phyloP scores from a whole-genome alignment of 1,140 invertebrate genomes.

The Idris sp. region DNA sequence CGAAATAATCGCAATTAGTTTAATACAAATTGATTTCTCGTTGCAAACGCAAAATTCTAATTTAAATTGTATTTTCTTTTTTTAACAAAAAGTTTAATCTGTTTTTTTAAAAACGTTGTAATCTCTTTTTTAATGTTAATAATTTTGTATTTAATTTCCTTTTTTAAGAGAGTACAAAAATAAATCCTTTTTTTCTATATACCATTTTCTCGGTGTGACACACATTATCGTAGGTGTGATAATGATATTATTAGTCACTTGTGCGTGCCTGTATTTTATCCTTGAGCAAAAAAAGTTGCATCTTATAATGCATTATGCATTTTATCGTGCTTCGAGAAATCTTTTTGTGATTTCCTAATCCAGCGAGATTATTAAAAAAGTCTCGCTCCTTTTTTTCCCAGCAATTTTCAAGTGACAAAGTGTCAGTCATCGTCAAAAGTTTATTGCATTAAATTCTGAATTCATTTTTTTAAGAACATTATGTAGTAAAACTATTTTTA shows the following conservation, averaged over 20 bases:
- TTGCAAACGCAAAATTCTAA: conserved; percentile 1
- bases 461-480: too few species aligned
- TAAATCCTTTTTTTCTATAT: too few species aligned
- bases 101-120: too few species aligned
- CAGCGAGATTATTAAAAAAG: conserved; percentile 12
- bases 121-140: too few species aligned
- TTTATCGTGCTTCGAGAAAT: conserved; percentile 18
- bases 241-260: conserved; percentile 65
- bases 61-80: too few species aligned
- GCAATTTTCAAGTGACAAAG: conserved; percentile 14
- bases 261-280: conserved; percentile 56
- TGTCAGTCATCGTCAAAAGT: conserved; percentile 50
- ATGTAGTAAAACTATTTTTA: too few species aligned
- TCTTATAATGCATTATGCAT: conserved; percentile 50
- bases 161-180: too few species aligned
- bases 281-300: conserved; percentile 48
- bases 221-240: conserved; percentile 62
- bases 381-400: background rate
- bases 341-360: conserved; percentile 53
- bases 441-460: too few species aligned
- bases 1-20: conserved; percentile 48
- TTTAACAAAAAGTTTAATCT: too few species aligned
- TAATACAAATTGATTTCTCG: conserved; percentile 49
- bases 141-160: too few species aligned
- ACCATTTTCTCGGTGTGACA: conserved; percentile 48